Evolutionary conservation across 1,140 invertebrate species (phyloP).

Genomic region (Drosophila navojoa): DNA sequence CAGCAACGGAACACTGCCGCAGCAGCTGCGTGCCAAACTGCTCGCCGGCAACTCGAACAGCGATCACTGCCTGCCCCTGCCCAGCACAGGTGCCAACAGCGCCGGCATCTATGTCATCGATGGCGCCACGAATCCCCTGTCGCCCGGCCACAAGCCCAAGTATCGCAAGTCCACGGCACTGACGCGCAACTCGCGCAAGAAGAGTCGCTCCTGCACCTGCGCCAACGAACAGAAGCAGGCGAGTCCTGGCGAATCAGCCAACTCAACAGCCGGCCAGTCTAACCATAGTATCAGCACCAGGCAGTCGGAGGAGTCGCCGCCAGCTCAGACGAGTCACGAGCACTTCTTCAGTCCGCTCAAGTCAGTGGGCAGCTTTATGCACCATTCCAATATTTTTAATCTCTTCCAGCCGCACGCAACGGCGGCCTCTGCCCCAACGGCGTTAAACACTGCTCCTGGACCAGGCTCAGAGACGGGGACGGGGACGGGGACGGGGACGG

Average conservation of each 20-base stretch:
- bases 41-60: conserved; percentile 50
- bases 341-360: conserved; percentile 73
- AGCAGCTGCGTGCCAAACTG: conserved; percentile 50
- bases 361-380: conserved; percentile 72
- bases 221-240: conserved; percentile 40
- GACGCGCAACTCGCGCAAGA: conserved; percentile 56
- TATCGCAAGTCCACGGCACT: conserved; percentile 65
- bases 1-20: conserved; percentile 57
- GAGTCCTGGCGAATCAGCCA: conserved; percentile 1
- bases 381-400: conserved; percentile 83
- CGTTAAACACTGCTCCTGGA: neutral
- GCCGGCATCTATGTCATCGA: conserved; percentile 70
- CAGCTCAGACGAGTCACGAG: conserved; percentile 30
- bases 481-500: neutral
- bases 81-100: conserved; percentile 8
- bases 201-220: conserved; percentile 71
- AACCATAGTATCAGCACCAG: conserved; percentile 32
- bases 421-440: conserved; percentile 28
- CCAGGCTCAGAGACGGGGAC: conserved; percentile 3
- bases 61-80: conserved; percentile 53
- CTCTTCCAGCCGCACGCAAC: conserved; percentile 67
- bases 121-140: conserved; percentile 52
- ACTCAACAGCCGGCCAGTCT: conserved; percentile 14
- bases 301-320: conserved; percentile 11
- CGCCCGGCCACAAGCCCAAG: conserved; percentile 70